Conservation (phyloP, 2,113 vertebrate species). For the Chaetura pelagica region DNA sequence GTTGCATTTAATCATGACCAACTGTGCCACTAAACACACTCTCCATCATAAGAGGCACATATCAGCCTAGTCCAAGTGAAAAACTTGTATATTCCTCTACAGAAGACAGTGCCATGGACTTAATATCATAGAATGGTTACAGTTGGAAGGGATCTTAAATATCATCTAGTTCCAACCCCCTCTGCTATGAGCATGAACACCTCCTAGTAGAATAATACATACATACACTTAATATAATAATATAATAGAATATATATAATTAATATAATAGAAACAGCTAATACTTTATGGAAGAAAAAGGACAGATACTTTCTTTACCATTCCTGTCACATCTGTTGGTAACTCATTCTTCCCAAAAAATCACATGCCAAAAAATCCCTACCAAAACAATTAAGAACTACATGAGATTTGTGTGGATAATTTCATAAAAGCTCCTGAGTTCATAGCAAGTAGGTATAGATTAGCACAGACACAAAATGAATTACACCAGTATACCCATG, state of each 20-base stretch:
- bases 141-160: too few relatives aligned
- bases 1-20: background rate
- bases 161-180: too few relatives aligned
- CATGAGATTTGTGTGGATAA: background rate
- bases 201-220: too few relatives aligned
- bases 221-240: too few relatives aligned
- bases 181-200: too few relatives aligned
- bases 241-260: too few relatives aligned
- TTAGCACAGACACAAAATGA: background rate
- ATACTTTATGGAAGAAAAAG: background rate
- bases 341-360: background rate
- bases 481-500: background rate
- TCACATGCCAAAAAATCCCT: fast-evolving
- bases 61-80: background rate
- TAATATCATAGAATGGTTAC: background rate
- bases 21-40: background rate
- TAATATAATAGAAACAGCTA: background rate
- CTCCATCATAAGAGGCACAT: background rate
- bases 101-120: background rate
- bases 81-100: background rate
- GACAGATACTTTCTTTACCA: background rate
- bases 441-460: background rate
- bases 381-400: background rate
- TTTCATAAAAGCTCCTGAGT: background rate
- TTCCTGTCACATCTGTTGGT: background rate